A percentile compares a stretch with the other conserved stretches of the same genome.
Evolutionary conservation across 2,888 invertebrate species (phyloP).

Genomic region (Melieria omissa): DNA sequence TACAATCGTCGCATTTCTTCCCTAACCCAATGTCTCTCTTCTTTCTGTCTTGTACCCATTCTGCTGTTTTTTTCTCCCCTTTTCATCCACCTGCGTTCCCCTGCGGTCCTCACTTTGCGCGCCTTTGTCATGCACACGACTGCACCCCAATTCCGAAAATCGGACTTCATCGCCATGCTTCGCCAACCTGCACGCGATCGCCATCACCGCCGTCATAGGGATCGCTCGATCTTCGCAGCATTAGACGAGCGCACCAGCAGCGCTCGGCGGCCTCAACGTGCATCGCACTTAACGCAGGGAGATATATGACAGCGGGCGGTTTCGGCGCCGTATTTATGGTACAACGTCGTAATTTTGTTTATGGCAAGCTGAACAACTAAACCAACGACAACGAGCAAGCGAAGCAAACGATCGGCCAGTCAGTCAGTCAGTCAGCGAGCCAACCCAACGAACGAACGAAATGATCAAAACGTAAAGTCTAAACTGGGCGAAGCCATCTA

Average conservation of each 20-base stretch:
- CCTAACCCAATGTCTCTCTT: too few species aligned
- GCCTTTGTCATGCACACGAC: not conserved
- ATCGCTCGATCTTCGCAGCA: constrained; percentile 36
- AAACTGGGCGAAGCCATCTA: constrained; percentile 56
- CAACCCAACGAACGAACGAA: constrained; percentile 10
- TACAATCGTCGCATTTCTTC: too few species aligned
- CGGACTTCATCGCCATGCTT: not conserved
- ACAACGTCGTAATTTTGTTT: constrained; percentile 42
- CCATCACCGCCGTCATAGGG: not conserved
- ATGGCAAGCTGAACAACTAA: constrained; percentile 13
- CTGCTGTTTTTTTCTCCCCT: too few species aligned
- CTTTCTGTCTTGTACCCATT: too few species aligned
- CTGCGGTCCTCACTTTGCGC: not conserved
- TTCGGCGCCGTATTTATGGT: constrained; percentile 47
- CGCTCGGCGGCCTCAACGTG: too few species aligned
- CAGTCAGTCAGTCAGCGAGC: constrained; percentile 12
- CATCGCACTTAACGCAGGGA: too few species aligned
- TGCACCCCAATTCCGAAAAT: too few species aligned
- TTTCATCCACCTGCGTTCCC: not conserved
- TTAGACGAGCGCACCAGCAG: constrained; percentile 48
- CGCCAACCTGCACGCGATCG: not conserved
- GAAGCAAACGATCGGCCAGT: not conserved
- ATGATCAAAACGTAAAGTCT: constrained; percentile 43
- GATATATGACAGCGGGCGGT: not conserved
- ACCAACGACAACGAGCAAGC: constrained; percentile 49